Percentiles rank a stretch among this genome's conserved stretches.
These are phyloP conservation scores for Galleria mellonella DNA, from an alignment of 1,140 invertebrate genomes.

Conservation along the genomic window DNA sequence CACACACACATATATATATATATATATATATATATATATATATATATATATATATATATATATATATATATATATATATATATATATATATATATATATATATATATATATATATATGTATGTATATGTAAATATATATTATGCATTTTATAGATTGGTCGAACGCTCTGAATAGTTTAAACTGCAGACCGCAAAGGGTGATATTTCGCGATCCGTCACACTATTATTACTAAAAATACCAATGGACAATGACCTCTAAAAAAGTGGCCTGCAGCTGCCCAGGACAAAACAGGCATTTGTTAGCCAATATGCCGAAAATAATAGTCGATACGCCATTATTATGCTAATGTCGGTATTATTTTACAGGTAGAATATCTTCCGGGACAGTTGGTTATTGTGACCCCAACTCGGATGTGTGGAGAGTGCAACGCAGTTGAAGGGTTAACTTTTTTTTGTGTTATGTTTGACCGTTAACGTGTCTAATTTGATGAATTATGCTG, in stretches of 20 bases:
- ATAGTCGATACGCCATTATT: constrained; percentile 59
- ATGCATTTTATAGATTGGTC: too few species aligned
- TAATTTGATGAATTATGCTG: constrained; percentile 55
- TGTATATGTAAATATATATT: too few species aligned
- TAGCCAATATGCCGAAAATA: constrained; percentile 58
- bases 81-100: too few species aligned
- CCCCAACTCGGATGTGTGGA: constrained; percentile 29
- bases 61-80: too few species aligned
- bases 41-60: too few species aligned
- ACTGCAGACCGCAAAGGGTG: constrained; percentile 15
- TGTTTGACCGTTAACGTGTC: constrained; percentile 48
- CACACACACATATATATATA: too few species aligned
- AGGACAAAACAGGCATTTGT: constrained; percentile 35
- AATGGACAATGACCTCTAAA: constrained; percentile 55
- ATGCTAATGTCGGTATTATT: constrained; percentile 64
- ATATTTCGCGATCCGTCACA: constrained; percentile 8
- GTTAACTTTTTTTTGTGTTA: constrained; percentile 32
- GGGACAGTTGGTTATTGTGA: constrained; percentile 27
- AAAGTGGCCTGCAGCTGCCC: constrained; percentile 58
- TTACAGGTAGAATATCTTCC: constrained; percentile 58
- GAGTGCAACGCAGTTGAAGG: constrained; percentile 19
- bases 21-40: too few species aligned
- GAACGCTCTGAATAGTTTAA: neutral
- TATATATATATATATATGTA: too few species aligned
- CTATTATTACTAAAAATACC: constrained; percentile 23